phyloP scores from a whole-genome alignment of 2,797 vertebrate genomes.

The Semotilus atromaculatus region DNA sequence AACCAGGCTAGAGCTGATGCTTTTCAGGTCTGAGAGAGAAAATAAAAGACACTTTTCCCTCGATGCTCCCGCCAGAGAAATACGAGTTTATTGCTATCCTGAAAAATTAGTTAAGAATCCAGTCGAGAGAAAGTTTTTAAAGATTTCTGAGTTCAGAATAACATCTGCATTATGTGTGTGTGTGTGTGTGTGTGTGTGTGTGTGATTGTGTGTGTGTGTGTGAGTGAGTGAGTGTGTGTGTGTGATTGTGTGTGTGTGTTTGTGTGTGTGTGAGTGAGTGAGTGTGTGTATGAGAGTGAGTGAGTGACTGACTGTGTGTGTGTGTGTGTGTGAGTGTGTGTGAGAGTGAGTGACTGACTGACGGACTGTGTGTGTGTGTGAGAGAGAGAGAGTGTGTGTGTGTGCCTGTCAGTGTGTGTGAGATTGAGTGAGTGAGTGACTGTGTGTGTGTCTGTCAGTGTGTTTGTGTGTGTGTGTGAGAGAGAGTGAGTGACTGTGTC shows the following conservation, averaged over 20 bases:
- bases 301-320: background rate
- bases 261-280: conserved; percentile 14
- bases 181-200: background rate
- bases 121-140: background rate
- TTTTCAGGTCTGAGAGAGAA: conserved; percentile 66
- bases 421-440: background rate
- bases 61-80: background rate
- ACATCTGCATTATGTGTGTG: background rate
- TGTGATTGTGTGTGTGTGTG: conserved; percentile 14
- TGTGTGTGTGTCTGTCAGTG: conserved; percentile 5
- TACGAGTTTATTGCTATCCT: background rate
- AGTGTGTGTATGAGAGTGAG: conserved; percentile 18
- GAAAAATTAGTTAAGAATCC: background rate
- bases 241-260: background rate
- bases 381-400: background rate
- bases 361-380: conserved; percentile 22
- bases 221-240: background rate
- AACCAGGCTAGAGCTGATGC: conserved; percentile 53
- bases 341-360: background rate
- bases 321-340: background rate
- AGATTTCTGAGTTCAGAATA: background rate
- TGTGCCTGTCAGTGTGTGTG: conserved; percentile 11
- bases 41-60: conserved; percentile 22
- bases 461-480: background rate
- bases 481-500: background rate